These are phyloP conservation scores for Lasioglossum marginatum DNA, from an alignment of 2,888 invertebrate species.

Conservation along the genomic window DNA sequence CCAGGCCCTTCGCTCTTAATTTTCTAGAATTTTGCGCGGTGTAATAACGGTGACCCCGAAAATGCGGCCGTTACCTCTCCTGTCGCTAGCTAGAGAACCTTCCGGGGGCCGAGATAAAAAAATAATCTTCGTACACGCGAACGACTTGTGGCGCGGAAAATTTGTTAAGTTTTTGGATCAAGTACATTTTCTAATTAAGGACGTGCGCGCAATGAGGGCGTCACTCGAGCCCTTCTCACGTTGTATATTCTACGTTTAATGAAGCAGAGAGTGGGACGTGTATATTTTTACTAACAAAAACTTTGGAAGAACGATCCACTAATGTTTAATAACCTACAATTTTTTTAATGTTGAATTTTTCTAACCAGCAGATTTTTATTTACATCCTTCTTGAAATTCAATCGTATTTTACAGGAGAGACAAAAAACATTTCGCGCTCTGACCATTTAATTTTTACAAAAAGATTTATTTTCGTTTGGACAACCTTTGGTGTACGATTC, in stretches of 20 bases:
- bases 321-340: neutral
- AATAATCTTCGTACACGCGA: neutral
- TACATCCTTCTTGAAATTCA: no score
- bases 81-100: neutral
- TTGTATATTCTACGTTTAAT: neutral
- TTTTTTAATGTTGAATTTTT: no score
- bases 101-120: neutral
- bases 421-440: no score
- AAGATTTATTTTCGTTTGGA: no score
- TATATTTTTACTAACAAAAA: neutral
- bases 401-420: no score
- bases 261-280: neutral
- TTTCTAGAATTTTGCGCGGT: neutral
- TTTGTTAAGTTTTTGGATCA: neutral
- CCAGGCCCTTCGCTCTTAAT: slow-evolving; percentile 14
- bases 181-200: neutral
- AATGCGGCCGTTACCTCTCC: neutral
- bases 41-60: neutral
- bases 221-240: neutral
- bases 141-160: neutral
- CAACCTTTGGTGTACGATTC: no score
- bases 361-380: no score
- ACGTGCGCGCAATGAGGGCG: neutral
- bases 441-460: no score
- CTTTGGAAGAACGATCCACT: no score